These are phyloP conservation scores for Diacarnus erythraeanus DNA, from an alignment of 37 sponge, comb jelly and placozoan species.

Conservation along the genomic window DNA sequence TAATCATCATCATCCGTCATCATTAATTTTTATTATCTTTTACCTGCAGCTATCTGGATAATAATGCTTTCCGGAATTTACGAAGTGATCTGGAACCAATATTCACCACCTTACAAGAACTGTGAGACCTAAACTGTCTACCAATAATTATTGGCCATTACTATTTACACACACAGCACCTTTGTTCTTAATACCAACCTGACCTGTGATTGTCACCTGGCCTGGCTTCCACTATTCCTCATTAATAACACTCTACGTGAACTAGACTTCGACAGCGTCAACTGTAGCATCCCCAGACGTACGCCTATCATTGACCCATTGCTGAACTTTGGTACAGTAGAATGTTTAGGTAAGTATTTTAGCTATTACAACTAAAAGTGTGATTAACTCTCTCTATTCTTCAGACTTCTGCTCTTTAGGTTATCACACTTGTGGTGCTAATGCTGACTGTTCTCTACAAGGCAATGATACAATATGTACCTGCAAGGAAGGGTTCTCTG, in stretches of 20 bases:
- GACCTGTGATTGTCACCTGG: slow-evolving; percentile 46
- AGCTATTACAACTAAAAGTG: no score
- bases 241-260: not conserved
- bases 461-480: not conserved
- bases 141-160: no score
- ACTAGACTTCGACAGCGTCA: not conserved
- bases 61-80: slow-evolving; percentile 1
- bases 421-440: slow-evolving; percentile 25
- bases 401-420: slow-evolving; percentile 28
- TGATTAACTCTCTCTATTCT: no score
- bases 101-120: not conserved
- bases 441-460: slow-evolving; percentile 19
- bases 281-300: not conserved
- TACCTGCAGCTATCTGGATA: slow-evolving; percentile 9
- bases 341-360: not conserved
- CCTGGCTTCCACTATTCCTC: slow-evolving; percentile 35
- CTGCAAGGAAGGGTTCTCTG: slow-evolving; percentile 4
- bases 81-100: slow-evolving; percentile 37
- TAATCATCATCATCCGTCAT: not conserved
- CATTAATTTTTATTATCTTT: not conserved
- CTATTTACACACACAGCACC: not conserved
- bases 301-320: not conserved
- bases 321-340: not conserved
- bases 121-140: no score
- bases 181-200: not conserved